Conservation (phyloP, 2,797 vertebrate species). For the Scolopax bukidnonensis region DNA sequence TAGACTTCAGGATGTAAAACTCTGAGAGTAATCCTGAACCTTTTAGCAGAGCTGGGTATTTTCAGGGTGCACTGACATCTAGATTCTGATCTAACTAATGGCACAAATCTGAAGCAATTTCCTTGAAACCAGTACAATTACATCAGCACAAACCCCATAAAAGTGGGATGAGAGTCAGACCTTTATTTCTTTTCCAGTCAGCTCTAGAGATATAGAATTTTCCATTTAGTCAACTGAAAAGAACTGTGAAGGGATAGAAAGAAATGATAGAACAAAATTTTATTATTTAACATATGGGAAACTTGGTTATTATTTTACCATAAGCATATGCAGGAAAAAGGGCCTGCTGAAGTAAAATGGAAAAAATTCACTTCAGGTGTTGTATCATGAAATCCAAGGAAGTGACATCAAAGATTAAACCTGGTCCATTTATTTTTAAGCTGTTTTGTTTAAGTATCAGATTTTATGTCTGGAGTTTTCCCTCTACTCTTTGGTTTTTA, state of each 20-base stretch:
- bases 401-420: slow-evolving; percentile 61
- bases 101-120: slow-evolving; percentile 58
- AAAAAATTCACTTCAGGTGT: slow-evolving; percentile 48
- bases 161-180: slow-evolving; percentile 27
- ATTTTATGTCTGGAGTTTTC: slow-evolving; percentile 38
- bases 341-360: slow-evolving; percentile 54
- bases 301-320: slow-evolving; percentile 62
- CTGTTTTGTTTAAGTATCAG: slow-evolving; percentile 39
- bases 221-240: slow-evolving; percentile 52
- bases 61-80: slow-evolving; percentile 21
- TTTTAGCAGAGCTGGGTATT: slow-evolving; percentile 24
- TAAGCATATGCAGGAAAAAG: slow-evolving; percentile 5
- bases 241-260: slow-evolving; percentile 40
- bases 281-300: slow-evolving; percentile 64
- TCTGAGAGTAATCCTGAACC: slow-evolving; percentile 12
- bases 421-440: slow-evolving; percentile 34
- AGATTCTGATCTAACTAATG: slow-evolving; percentile 31
- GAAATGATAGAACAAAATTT: slow-evolving; percentile 59
- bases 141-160: slow-evolving; percentile 17
- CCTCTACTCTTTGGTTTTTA: background rate
- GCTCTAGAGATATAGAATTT: slow-evolving; percentile 44
- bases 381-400: slow-evolving; percentile 62
- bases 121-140: slow-evolving; percentile 42
- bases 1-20: slow-evolving; percentile 37
- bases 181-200: slow-evolving; percentile 66